These are phyloP conservation scores for Lasioglossum oenotherae DNA, from an alignment of 2,888 invertebrate species.

Conservation along the genomic window DNA sequence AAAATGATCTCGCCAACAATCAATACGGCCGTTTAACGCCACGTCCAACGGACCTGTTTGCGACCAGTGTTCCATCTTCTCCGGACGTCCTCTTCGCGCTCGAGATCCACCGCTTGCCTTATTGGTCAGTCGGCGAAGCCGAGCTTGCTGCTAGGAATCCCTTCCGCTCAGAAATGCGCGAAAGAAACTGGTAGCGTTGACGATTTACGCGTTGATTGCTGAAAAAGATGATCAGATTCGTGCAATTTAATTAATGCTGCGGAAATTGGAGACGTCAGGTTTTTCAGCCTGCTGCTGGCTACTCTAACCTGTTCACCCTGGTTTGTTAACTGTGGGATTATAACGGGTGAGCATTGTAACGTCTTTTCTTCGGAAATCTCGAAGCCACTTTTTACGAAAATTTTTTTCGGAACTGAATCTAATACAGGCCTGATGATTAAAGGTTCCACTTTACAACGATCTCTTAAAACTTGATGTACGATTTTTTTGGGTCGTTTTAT, in stretches of 20 bases:
- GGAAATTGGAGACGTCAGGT: background rate
- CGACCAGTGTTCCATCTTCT: slow-evolving; percentile 29
- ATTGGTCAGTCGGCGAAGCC: background rate
- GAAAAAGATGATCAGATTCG: background rate
- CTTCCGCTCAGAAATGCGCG: background rate
- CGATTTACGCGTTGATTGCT: background rate
- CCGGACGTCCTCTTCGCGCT: background rate
- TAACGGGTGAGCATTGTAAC: background rate
- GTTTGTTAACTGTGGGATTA: background rate
- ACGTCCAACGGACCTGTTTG: slow-evolving; percentile 26
- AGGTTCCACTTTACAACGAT: background rate
- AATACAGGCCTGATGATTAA: background rate
- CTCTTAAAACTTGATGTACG: background rate
- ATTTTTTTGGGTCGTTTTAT: background rate
- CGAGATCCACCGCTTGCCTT: background rate
- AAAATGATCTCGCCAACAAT: slow-evolving; percentile 70
- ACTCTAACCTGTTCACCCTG: background rate
- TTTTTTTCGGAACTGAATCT: background rate
- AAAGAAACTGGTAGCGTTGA: background rate
- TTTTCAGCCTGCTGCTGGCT: background rate
- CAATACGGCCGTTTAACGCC: slow-evolving; percentile 59
- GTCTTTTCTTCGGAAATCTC: background rate
- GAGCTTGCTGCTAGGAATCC: background rate
- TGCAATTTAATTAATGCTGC: background rate
- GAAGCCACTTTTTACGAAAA: background rate